Base-by-base conservation (phyloP, 2,113 vertebrate species). In the Eleginops maclovinus region DNA sequence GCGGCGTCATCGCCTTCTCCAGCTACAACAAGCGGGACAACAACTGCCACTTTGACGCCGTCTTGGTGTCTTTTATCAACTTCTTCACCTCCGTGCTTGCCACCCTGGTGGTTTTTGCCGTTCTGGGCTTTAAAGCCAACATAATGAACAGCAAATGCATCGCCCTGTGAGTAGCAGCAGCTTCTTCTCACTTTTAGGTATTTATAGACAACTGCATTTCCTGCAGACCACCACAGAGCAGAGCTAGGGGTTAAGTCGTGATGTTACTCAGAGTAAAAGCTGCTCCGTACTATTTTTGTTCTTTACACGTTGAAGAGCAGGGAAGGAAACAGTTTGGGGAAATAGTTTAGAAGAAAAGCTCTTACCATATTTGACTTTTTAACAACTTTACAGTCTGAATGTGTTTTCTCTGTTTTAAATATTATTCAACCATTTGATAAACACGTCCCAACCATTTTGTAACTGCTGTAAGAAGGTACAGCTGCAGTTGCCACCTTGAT, bases 1-100 rank as follows among this genome's bases (percentile, higher is more conserved):
- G 98, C 53, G 98, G 98, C 36, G 97, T 99, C 92, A 99, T 99
- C 83, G 98, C 98, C 83, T 99, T 99, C 93, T 99, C 98, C 91
- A 99, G 98, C 94, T 99, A 98, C 95, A 99, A 99, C 95, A 99
- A 98, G 91, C 96, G 96, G 81, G 96, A 98, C 94, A 99, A 99
- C 96, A 99, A 99, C 95, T 99, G 98, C 94, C 98, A 99, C 92
- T 99, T 99, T 17, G 98, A 99, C 63, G 98, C 98, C 75, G 96
- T 99, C 61, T 92, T 99, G 82, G 98, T 99, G 91, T 96, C 98
- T 68, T 96, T 99, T 55, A 97, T 99, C 93, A 99, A 99, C 85
- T 99, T 99, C 94, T 97, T 99, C 93, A 99, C 98, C 64, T 99
- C 98, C 31, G 95, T 99, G 82, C 93, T 99, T 94, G 98, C 98